phyloP scores from a whole-genome alignment of 2,113 vertebrate species.

The Potamarius usumacintae region DNA sequence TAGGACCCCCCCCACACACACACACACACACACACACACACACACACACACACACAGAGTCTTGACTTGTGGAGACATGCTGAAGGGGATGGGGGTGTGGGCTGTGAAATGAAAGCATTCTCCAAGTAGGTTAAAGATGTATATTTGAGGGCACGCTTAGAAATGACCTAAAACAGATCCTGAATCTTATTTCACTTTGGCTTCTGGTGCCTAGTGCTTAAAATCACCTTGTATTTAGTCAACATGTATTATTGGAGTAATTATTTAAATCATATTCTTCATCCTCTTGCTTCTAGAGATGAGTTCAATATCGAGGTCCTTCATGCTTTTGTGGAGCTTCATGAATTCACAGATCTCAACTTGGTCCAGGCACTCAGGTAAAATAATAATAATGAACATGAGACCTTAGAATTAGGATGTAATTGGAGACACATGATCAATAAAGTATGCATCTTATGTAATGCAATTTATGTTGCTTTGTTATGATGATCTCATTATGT shows the following conservation, averaged over 20 bases:
- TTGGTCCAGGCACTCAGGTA: conserved; percentile 82
- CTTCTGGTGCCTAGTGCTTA: not conserved
- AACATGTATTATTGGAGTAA: not conserved
- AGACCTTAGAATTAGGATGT: not conserved
- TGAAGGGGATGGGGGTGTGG: not conserved
- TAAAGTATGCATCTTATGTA: not conserved
- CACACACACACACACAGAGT: not conserved
- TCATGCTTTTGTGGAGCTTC: conserved; percentile 92
- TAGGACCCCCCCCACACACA: too few relatives aligned
- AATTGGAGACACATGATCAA: not conserved
- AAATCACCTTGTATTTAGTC: not conserved
- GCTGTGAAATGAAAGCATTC: conserved; percentile 32
- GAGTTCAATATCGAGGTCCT: conserved; percentile 94
- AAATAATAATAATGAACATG: not conserved
- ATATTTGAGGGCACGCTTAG: not conserved
- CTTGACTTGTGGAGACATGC: not conserved
- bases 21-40: too few relatives aligned
- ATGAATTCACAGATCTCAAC: conserved; percentile 96
- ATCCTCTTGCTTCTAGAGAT: conserved; percentile 75
- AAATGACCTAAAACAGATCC: not conserved
- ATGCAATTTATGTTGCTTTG: not conserved
- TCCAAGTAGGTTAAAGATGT: conserved; percentile 34
- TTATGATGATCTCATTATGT: not conserved
- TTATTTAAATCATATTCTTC: not conserved
- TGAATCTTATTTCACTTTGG: not conserved